These are phyloP conservation scores for Penaeus vannamei DNA, from an alignment of 1,140 invertebrate genomes.

Conservation along the genomic window DNA sequence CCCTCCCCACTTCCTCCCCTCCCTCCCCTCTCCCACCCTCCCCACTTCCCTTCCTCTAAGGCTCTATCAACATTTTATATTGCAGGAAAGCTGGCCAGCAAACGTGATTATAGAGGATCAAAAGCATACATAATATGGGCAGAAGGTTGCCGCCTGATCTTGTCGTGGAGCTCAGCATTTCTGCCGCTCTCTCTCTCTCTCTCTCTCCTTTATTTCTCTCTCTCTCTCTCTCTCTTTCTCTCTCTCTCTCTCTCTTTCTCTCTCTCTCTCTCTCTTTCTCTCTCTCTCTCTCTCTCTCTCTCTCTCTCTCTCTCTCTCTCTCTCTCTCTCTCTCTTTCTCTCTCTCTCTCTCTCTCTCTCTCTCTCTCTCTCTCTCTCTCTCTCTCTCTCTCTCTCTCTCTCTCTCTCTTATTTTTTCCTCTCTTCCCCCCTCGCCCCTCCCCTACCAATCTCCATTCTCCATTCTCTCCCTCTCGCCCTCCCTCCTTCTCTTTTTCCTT, in stretches of 20 bases:
- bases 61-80: slow-evolving; percentile 59
- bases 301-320: too few relatives aligned
- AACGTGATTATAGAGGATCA: slow-evolving; percentile 59
- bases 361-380: not conserved
- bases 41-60: not conserved
- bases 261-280: slow-evolving; percentile 23
- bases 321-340: not conserved
- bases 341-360: not conserved
- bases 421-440: not conserved
- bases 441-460: not conserved
- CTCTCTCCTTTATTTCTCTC: not conserved
- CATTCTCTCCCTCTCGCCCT: not conserved
- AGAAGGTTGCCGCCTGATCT: slow-evolving; percentile 42
- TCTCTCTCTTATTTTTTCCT: slow-evolving; percentile 7
- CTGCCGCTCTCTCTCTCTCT: not conserved
- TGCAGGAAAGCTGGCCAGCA: slow-evolving; percentile 53
- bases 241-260: not conserved
- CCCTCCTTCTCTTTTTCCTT: slow-evolving; percentile 17
- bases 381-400: not conserved
- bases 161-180: not conserved
- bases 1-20: not conserved
- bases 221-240: slow-evolving; percentile 9
- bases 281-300: too few relatives aligned
- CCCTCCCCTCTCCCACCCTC: not conserved
- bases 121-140: slow-evolving; percentile 53